Conservation (phyloP, 2,797 vertebrate genomes). For the Melopsittacus undulatus region DNA sequence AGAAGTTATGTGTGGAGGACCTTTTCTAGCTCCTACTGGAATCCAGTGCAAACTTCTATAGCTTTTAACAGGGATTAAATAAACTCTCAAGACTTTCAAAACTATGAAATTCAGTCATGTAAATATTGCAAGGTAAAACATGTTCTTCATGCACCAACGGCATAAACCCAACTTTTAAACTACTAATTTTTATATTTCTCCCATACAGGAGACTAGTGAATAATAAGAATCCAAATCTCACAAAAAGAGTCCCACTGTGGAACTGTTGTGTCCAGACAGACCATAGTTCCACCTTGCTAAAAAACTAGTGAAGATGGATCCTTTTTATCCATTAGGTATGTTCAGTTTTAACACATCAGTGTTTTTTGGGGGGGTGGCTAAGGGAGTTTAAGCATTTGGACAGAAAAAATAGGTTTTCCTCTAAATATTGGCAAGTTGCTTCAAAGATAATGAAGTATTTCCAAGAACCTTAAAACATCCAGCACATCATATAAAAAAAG, state of each 20-base stretch:
- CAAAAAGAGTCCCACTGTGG: not conserved
- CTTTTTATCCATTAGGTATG: not conserved
- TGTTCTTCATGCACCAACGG: not conserved
- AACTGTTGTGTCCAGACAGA: not conserved
- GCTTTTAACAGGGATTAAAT: not conserved
- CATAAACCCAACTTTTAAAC: not conserved
- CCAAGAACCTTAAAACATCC: not conserved
- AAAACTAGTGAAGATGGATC: not conserved
- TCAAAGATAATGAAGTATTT: not conserved
- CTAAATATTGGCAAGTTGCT: not conserved
- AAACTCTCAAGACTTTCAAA: not conserved
- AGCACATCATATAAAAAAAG: not conserved
- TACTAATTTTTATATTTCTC: not conserved
- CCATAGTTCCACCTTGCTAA: not conserved
- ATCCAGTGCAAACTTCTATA: not conserved
- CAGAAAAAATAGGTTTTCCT: not conserved
- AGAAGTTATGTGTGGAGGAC: not conserved
- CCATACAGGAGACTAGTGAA: not conserved
- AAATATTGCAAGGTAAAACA: not conserved
- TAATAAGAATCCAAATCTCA: not conserved
- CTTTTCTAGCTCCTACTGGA: not conserved
- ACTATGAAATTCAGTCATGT: not conserved
- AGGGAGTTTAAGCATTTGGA: not conserved
- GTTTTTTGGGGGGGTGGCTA: no score
- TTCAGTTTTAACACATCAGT: not conserved